Percentiles rank a stretch among this genome's conserved stretches.
These are phyloP conservation scores for Scaptomyza parva DNA, from an alignment of 2,888 invertebrate species.

Conservation along the genomic window DNA sequence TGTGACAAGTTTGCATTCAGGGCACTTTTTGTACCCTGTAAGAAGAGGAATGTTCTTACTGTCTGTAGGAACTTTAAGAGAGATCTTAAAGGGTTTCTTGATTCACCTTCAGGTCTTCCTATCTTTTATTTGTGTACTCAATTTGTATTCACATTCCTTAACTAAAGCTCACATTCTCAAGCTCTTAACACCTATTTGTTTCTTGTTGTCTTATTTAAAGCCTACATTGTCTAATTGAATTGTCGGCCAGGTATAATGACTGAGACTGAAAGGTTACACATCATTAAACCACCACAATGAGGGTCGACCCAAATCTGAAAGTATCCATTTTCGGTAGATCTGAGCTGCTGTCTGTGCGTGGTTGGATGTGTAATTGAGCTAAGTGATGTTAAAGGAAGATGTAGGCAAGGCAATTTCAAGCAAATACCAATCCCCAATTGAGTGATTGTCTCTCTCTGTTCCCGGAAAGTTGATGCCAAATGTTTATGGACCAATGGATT, in stretches of 20 bases:
- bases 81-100: no score
- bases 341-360: not conserved
- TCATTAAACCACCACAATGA: conserved; percentile 37
- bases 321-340: conserved; percentile 14
- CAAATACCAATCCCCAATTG: conserved; percentile 24
- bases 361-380: conserved; percentile 35
- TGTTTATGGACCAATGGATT: conserved; percentile 41
- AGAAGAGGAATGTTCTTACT: not conserved
- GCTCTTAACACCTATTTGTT: not conserved
- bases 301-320: conserved; percentile 2
- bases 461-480: conserved; percentile 33
- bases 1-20: conserved; percentile 41
- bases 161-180: not conserved
- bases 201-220: conserved; percentile 12
- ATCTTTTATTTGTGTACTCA: no score
- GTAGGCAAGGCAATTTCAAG: conserved; percentile 7
- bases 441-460: conserved; percentile 45
- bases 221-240: conserved; percentile 43
- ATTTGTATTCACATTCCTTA: no score
- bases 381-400: conserved; percentile 31
- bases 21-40: conserved; percentile 13
- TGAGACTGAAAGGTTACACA: conserved; percentile 53
- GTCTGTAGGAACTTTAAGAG: no score
- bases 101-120: no score
- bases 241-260: conserved; percentile 47